These are phyloP conservation scores for Phortica variegata DNA, from an alignment of 1,140 invertebrate genomes.

Conservation along the genomic window DNA sequence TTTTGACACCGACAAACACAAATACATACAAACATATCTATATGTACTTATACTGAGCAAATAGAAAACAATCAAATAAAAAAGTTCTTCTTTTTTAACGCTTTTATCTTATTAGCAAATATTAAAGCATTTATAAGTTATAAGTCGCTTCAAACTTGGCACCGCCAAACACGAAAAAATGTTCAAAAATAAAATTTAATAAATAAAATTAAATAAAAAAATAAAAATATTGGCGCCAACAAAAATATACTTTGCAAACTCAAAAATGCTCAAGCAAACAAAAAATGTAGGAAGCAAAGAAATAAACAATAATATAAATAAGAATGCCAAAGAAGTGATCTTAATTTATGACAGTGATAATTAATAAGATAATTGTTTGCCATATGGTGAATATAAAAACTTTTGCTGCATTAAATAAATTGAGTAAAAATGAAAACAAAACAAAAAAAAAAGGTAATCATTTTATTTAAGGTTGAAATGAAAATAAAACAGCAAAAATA, in stretches of 20 bases:
- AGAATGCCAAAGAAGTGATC: background rate
- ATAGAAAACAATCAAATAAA: background rate
- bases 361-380: background rate
- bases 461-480: slow-evolving; percentile 34
- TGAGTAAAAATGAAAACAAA: background rate
- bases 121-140: background rate
- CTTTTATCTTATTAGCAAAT: background rate
- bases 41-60: background rate
- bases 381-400: background rate
- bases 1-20: too few species aligned
- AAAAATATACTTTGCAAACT: too few species aligned
- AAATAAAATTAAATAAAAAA: background rate
- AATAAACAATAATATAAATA: too few species aligned
- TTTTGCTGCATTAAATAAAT: background rate
- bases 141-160: background rate
- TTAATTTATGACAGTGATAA: background rate
- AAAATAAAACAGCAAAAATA: too few species aligned
- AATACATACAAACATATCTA: background rate
- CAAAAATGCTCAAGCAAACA: too few species aligned
- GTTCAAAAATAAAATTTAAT: background rate
- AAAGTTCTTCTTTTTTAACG: background rate
- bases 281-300: too few species aligned
- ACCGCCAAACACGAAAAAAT: background rate
- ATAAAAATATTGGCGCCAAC: too few species aligned
- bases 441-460: background rate